phyloP scores from a whole-genome alignment of 2,113 vertebrate species.

The Carettochelys insculpta region DNA sequence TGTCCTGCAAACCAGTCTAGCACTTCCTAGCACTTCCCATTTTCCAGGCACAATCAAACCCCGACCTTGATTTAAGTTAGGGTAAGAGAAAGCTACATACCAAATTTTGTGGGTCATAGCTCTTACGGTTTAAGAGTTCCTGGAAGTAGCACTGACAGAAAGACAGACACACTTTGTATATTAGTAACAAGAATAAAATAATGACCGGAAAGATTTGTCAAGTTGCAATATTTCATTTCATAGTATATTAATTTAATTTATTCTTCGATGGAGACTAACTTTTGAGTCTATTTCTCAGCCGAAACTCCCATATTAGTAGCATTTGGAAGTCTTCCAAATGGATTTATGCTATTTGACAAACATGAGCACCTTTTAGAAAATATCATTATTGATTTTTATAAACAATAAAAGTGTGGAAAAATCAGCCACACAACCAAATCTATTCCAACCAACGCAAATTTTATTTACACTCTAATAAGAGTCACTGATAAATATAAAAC shows the following conservation, averaged over 20 bases:
- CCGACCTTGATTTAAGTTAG: no score
- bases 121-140: no score
- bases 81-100: no score
- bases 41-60: no score
- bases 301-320: not conserved
- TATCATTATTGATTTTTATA: not conserved
- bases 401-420: not conserved
- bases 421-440: not conserved
- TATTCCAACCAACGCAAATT: not conserved
- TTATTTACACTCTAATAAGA: not conserved
- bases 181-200: not conserved
- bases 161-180: no score
- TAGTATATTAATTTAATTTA: constrained; percentile 46
- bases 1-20: no score
- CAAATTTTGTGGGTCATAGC: no score
- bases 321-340: not conserved
- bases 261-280: constrained; percentile 31
- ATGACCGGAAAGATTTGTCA: constrained; percentile 17
- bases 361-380: not conserved
- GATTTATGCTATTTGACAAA: constrained; percentile 13
- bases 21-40: no score
- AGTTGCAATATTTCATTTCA: constrained; percentile 35
- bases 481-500: not conserved
- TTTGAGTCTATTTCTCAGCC: constrained; percentile 34
- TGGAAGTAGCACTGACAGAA: no score